These are phyloP conservation scores for Pissodes strobi DNA, from an alignment of 1,140 invertebrate genomes.

Conservation along the genomic window DNA sequence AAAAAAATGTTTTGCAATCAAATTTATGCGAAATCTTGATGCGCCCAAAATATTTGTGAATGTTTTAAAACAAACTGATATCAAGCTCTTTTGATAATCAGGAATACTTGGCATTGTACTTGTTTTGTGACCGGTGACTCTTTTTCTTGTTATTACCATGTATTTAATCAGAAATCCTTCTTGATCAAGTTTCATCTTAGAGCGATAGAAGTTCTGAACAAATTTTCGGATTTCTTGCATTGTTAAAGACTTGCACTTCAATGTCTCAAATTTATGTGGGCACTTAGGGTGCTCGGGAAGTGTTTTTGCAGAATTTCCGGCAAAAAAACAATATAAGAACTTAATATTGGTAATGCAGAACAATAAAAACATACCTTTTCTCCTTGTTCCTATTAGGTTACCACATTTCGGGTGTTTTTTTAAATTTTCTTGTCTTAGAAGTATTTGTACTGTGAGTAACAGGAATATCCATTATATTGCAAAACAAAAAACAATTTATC, in stretches of 20 bases:
- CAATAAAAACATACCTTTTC: slow-evolving; percentile 1
- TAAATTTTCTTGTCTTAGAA: too few species aligned
- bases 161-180: slow-evolving; percentile 1
- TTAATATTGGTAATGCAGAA: background rate
- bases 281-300: background rate
- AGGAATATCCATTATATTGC: too few species aligned
- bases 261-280: background rate
- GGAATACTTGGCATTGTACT: background rate
- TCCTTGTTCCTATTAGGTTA: too few species aligned
- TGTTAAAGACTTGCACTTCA: background rate
- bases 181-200: slow-evolving; percentile 1
- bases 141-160: background rate
- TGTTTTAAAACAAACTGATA: background rate
- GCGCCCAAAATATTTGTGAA: background rate
- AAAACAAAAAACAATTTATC: too few species aligned
- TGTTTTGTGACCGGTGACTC: background rate
- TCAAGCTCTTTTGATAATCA: background rate
- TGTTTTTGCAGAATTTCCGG: background rate
- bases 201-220: background rate
- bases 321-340: slow-evolving; percentile 12
- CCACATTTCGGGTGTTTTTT: too few species aligned
- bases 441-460: too few species aligned
- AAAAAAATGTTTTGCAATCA: background rate
- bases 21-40: slow-evolving; percentile 2
- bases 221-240: slow-evolving; percentile 3